These are phyloP conservation scores for Chiroxiphia lanceolata DNA, from an alignment of 2,797 vertebrate species.

Conservation along the genomic window DNA sequence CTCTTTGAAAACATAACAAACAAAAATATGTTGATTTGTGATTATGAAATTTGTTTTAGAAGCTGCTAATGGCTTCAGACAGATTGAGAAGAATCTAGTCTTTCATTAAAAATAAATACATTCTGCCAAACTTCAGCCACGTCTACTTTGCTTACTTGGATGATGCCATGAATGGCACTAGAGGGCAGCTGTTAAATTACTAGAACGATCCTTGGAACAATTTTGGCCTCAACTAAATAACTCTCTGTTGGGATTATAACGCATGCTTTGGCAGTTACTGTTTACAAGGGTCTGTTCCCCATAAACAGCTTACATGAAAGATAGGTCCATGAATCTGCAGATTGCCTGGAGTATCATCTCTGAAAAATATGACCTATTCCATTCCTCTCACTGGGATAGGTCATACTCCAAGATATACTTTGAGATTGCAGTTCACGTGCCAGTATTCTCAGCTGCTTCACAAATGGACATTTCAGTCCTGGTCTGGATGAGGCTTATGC, in stretches of 20 bases:
- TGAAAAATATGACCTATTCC: not conserved
- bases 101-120: not conserved
- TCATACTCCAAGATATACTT: not conserved
- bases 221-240: not conserved
- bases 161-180: not conserved
- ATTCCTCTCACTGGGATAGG: not conserved
- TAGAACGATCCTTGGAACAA: not conserved
- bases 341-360: not conserved
- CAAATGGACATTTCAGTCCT: rapidly evolving
- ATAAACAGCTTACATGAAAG: not conserved
- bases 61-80: not conserved
- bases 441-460: not conserved
- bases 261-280: not conserved
- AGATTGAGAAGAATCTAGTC: not conserved
- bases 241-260: not conserved
- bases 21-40: not conserved
- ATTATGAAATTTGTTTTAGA: not conserved
- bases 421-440: not conserved
- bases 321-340: not conserved
- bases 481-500: not conserved
- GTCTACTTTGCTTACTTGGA: not conserved
- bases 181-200: not conserved
- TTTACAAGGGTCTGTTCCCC: not conserved
- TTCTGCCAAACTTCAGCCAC: not conserved
- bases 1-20: not conserved